Evolutionary conservation across 2,888 invertebrate species (phyloP), one percentile per base, ranked within the genome.

Genomic region (Drosophila pullipes): DNA sequence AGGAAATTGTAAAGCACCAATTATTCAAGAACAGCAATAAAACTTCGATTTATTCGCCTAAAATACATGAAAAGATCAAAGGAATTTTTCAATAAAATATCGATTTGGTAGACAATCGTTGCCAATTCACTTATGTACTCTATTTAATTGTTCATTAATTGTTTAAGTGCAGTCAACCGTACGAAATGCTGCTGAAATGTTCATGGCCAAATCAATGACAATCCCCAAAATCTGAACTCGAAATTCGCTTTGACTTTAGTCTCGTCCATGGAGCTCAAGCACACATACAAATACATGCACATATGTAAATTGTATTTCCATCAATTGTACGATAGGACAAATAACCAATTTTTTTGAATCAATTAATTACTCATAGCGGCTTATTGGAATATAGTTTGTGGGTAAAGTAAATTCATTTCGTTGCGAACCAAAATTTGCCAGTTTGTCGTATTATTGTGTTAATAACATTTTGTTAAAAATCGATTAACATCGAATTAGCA

Each of bases 181-280:
- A 31, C 22, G 53, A 75, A 74, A 64, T 41, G 35, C 65, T 68
- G 59, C 37, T 68, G 39, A 72, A 78, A 69, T 76, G 79, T 61
- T 76, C 88, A 85, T 71, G 85, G 74, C 72, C 71, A 76, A 82
- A 88, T 85, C 85, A 87, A 84, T 84, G 72, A 72, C 71, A 81
- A 76, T 67, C 69, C 71, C 25, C 69, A 66, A 65, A 87, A 89
- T 82, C 82, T 57, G 63, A 52, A 65, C 52, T 82, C 66, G 69
- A 61, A 74, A 76, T 89, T 87, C 82, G 62, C 70, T 73, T 85
- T 85, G 88, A 79, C 90, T 85, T 85, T 71, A 64, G 39, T 33
- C 30, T 31, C 58, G 10, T 13, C 2, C 62, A 39, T 41, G 31
- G 18, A 31, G 2, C 22, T 22, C 4, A 13, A 7, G 25, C 25